Base-by-base conservation (phyloP, 2,113 vertebrate genomes). In the Chaetops frenatus region DNA sequence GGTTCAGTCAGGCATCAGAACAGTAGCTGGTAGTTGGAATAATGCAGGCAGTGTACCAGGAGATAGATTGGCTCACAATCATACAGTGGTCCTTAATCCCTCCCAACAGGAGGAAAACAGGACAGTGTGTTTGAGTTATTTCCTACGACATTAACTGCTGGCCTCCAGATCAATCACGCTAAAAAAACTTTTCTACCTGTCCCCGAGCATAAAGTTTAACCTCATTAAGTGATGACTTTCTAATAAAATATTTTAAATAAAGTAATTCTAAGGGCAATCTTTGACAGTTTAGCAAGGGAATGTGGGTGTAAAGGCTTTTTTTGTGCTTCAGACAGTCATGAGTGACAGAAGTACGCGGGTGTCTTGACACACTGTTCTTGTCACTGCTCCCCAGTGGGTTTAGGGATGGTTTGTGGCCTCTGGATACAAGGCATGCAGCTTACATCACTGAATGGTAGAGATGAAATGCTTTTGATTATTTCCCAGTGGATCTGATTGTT, bases 101-200 rank as follows among this genome's bases (percentile, higher is more conserved):
- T 67, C 64, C 64, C 48, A 58, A 45, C 16, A 72, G 21, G 16
- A 33, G 50, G 28, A 64, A 87, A 67, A 14, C 19, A 6, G 19
- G 11, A 35, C 31, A 38, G 11, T 33, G 12, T 27, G 15, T 45
- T 50, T 40, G 27, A 47, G 16, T 71, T 50, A 12, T 60, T 73
- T 60, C 23, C 45, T 48, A 10, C 0, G 0, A 3, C 51, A 36
- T 21, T 42, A 42, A n/a, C 16, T 66, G 22, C 23, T 3, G 2
- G 9, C 73, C 47, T 36, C 11, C 35, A 47, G 18, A n/a, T 4
- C 2, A 1, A 20, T 23, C 17, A 51, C 16, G 17, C 31, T 33
- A 33, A 35, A 47, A 69, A 5, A 85, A 28, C 35, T 27, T 77
- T 65, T 56, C 18, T 73, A 35, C 7, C 19, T 66, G 29, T 29